Conservation (phyloP, 2,888 invertebrate species). For the Melanotus villosus region DNA sequence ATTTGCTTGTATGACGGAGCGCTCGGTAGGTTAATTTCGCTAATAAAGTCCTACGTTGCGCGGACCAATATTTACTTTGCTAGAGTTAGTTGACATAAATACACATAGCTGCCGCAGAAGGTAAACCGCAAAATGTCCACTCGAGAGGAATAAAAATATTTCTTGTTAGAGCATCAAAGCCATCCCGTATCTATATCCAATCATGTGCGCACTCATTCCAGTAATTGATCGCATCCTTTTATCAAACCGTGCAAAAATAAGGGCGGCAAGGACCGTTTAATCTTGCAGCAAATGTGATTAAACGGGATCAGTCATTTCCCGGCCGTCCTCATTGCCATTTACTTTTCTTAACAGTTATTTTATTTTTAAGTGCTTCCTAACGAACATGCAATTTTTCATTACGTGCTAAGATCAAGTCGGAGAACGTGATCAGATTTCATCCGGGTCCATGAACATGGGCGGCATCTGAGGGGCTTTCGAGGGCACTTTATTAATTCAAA, state of each 20-base stretch:
- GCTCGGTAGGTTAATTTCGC: slow-evolving; percentile 64
- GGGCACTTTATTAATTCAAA: too few species aligned
- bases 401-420: slow-evolving; percentile 78
- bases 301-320: slow-evolving; percentile 50
- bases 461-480: slow-evolving; percentile 42
- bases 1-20: slow-evolving; percentile 57
- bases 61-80: slow-evolving; percentile 65
- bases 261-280: slow-evolving; percentile 61
- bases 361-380: slow-evolving; percentile 56
- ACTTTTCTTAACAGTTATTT: slow-evolving; percentile 59
- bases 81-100: slow-evolving; percentile 67
- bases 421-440: slow-evolving; percentile 70
- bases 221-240: slow-evolving; percentile 63
- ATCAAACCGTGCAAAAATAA: slow-evolving; percentile 58
- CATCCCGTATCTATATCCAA: slow-evolving; percentile 58
- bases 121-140: slow-evolving; percentile 61
- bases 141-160: slow-evolving; percentile 65
- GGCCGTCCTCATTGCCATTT: slow-evolving; percentile 52
- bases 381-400: slow-evolving; percentile 76
- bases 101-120: slow-evolving; percentile 58
- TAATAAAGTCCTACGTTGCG: slow-evolving; percentile 65
- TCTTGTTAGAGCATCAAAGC: slow-evolving; percentile 65
- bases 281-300: slow-evolving; percentile 65
- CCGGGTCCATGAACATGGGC: slow-evolving; percentile 52
- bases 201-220: slow-evolving; percentile 62